Percentiles rank a stretch among this genome's conserved stretches.
Conservation (phyloP, 2,797 vertebrate genomes). For the Clarias pachynema region DNA sequence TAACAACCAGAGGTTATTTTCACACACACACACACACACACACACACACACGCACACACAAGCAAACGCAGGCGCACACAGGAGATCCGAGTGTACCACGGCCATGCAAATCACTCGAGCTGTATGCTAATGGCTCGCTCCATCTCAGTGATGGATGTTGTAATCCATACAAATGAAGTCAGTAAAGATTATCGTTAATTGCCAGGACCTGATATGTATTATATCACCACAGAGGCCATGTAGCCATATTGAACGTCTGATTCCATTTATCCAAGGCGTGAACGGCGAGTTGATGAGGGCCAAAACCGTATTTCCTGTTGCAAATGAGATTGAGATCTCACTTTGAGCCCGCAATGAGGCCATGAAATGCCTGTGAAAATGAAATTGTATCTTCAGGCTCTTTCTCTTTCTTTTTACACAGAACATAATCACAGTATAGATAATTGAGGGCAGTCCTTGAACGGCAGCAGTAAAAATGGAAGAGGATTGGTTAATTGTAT, state of each 20-base stretch:
- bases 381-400: slow-evolving; percentile 49
- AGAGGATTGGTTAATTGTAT: slow-evolving; percentile 63
- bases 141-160: slow-evolving; percentile 49
- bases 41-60: slow-evolving; percentile 24
- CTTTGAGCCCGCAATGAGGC: slow-evolving; percentile 46
- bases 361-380: slow-evolving; percentile 38
- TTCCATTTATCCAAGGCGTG: slow-evolving; percentile 50
- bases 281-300: slow-evolving; percentile 43
- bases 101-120: slow-evolving; percentile 43
- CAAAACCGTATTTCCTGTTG: slow-evolving; percentile 47
- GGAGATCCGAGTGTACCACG: slow-evolving; percentile 16
- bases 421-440: slow-evolving; percentile 58
- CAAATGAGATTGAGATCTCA: slow-evolving; percentile 48
- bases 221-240: slow-evolving; percentile 34
- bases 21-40: not conserved
- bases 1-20: slow-evolving; percentile 39
- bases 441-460: slow-evolving; percentile 64
- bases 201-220: slow-evolving; percentile 48
- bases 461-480: slow-evolving; percentile 58
- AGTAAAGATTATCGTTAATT: slow-evolving; percentile 56
- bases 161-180: slow-evolving; percentile 52
- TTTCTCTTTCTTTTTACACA: slow-evolving; percentile 29
- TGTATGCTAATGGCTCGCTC: slow-evolving; percentile 46
- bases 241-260: slow-evolving; percentile 50
- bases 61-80: slow-evolving; percentile 5